Evolutionary conservation across 1,140 invertebrate species (phyloP).

Genomic region (Plutomurus gul): DNA sequence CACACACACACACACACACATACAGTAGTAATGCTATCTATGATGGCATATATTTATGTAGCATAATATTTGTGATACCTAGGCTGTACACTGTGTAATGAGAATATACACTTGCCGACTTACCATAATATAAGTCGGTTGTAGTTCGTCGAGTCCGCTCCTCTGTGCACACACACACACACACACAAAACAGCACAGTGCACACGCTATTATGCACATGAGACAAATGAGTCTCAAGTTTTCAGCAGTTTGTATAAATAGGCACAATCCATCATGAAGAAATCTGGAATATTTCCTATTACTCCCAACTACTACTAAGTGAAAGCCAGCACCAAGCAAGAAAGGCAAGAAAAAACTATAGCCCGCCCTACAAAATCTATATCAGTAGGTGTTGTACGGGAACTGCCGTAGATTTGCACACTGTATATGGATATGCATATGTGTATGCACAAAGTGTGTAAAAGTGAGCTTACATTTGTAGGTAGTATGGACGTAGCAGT

Average conservation of each 20-base stretch:
- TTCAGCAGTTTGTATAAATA: slow-evolving; percentile 53
- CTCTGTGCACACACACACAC: not conserved
- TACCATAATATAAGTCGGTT: too few relatives aligned
- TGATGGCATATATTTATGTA: too few relatives aligned
- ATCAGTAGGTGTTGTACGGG: not conserved
- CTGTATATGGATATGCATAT: too few relatives aligned
- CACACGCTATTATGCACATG: slow-evolving; percentile 35
- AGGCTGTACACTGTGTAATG: too few relatives aligned
- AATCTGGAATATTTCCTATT: slow-evolving; percentile 47
- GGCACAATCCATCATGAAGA: slow-evolving; percentile 51
- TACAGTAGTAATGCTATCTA: too few relatives aligned
- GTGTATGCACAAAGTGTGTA: too few relatives aligned
- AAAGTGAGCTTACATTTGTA: too few relatives aligned
- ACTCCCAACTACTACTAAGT: not conserved
- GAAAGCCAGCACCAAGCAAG: not conserved
- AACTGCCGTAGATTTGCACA: too few relatives aligned
- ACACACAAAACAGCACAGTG: not conserved
- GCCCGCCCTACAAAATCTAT: not conserved
- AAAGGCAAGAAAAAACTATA: not conserved
- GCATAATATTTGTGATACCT: too few relatives aligned
- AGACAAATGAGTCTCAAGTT: slow-evolving; percentile 52
- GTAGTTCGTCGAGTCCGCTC: too few relatives aligned
- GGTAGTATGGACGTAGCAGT: not conserved
- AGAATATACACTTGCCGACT: too few relatives aligned
- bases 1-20: too few relatives aligned